Evolutionary conservation across 92 coral and sea anemone species (phyloP), one percentile per base, ranked within the genome.

Genomic region (Siderastrea siderea): DNA sequence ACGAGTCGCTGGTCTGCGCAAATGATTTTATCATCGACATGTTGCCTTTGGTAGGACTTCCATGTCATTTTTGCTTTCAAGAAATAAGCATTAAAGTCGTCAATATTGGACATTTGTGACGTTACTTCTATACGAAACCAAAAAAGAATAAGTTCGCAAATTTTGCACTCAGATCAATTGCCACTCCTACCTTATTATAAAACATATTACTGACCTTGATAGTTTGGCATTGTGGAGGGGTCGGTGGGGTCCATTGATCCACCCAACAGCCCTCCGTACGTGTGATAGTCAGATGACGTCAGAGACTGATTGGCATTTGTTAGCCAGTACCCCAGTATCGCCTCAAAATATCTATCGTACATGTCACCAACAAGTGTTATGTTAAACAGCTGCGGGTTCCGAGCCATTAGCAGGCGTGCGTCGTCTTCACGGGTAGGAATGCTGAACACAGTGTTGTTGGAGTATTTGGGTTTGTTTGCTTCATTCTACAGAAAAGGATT

Each of bases 261-360:
- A 61, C 98, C 99, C 84, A 94, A 58, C 52, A 97, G 91, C 54
- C 91, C 91, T 47, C 98, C 94, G 63, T 92, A 95, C 4, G 94
- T 93, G 7, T 91, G 74, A 91, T 93, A 97, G 75, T 97, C 95
- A 68, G 88, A 86, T 71, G 88, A 93, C 38, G 94, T 82, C 51
- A 89, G 89, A 44, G 98, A 90, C 46, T 72, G 92, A 77, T 96
- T 97, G 47, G 96, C 98, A 53, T 95, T 79, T 1, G 98, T 93
- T 74, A 97, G 55, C 95, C 98, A 97, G 70, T 79, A 95, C 46
- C 97, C 96, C 61, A 94, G 89, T 69, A 92, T 89, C 47, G 89
- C 96, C 83, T 97, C 99, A 91, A 92, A 97, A 80, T 92, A 97
- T 59, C 99, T 87, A 81, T 97, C 91, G 91, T 95, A 97, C 47